These are phyloP conservation scores for Bombus affinis DNA, from an alignment of 1,140 invertebrate species.

Conservation along the genomic window DNA sequence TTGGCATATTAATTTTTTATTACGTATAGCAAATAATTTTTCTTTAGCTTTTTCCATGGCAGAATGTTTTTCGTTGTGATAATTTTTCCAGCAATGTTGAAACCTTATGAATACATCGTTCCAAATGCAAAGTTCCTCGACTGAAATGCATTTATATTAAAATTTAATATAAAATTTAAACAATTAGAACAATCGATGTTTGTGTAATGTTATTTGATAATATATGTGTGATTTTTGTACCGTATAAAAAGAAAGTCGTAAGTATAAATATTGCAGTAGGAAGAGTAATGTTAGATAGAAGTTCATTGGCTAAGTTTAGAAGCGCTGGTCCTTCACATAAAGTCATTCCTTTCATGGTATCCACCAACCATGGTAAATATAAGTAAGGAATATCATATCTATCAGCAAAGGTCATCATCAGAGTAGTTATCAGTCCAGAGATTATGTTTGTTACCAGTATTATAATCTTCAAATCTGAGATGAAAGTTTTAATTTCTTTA, in stretches of 20 bases:
- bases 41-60: constrained; percentile 8
- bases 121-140: constrained; percentile 71
- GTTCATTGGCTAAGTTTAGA: constrained; percentile 49
- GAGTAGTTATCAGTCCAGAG: constrained; percentile 67
- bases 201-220: background rate
- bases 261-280: constrained; percentile 61
- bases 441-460: constrained; percentile 63
- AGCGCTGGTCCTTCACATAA: constrained; percentile 67
- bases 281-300: constrained; percentile 62
- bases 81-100: constrained; percentile 62
- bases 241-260: constrained; percentile 64
- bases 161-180: background rate
- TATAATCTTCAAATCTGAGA: constrained; percentile 67
- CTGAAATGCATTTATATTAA: constrained; percentile 52
- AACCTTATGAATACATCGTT: constrained; percentile 68
- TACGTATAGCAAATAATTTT: background rate
- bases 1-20: background rate
- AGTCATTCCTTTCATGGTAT: constrained; percentile 68
- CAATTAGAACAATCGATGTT: background rate
- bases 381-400: constrained; percentile 67
- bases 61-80: constrained; percentile 46
- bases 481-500: constrained; percentile 6
- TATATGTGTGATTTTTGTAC: constrained; percentile 50
- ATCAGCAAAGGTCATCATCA: constrained; percentile 65
- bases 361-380: constrained; percentile 72